Evolutionary conservation across 1,140 invertebrate genomes (phyloP), one percentile per base, ranked within the genome.

Genomic region (Drosophila ananassae): DNA sequence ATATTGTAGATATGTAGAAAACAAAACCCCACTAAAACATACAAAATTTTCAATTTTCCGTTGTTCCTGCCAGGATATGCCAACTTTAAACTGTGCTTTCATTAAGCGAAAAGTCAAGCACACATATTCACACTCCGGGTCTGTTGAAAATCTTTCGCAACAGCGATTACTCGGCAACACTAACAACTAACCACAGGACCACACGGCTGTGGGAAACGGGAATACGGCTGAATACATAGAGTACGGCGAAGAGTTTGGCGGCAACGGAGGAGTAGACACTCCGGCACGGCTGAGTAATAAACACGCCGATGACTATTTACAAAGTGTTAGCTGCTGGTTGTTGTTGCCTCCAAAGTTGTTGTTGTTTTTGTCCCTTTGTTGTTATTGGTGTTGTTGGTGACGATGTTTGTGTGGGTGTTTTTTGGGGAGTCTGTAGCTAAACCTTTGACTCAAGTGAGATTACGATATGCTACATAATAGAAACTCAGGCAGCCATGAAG

Each of bases 361-460:
- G 39, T 12, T 41, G 39, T 54, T 28, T 48, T 37, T 28, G 32
- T 34, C 7, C 32, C 10, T 34, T 34, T 24, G 46, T 56, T 37
- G 63, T 17, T 12, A 30, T 9, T 39, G 41, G 32, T 24, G 21
- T 44, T 53, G 17, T 37, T 25, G 64, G 41, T 32, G 44, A 64
- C 32, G 59, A 37, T 41, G 60, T 32, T 25, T 57, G 37, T 28
- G 48, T 24, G 53, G 54, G 53, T 30, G 64, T 48, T 51, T 57
- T 34, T 63, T 46, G 75, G 75, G 79, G 77, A 75, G 72, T 69
- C 67, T 51, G 69, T 68, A 55, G 72, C 78, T 67, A 78, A 89
- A 87, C 78, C 78, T 85, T 85, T 85, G 83, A 89, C 83, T 85
- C 78, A 66, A 79, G 83, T 63, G 71, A 76, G 82, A 82, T 85